phyloP scores from a whole-genome alignment of 2,113 vertebrate genomes.

The Rhinolophus sinicus region DNA sequence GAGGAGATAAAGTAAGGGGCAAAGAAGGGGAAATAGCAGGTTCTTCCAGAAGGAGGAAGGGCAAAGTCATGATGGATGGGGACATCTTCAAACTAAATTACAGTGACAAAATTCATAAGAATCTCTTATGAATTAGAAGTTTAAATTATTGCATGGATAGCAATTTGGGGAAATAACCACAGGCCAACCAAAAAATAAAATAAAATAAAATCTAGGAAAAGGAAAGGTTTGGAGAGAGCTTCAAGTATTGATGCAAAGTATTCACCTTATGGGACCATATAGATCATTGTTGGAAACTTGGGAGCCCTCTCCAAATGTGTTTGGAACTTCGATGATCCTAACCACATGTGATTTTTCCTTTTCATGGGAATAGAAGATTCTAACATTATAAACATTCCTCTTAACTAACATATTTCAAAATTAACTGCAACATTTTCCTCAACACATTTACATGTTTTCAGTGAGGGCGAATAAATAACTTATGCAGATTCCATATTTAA shows the following conservation, averaged over 20 bases:
- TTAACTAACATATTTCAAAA: conserved; percentile 1
- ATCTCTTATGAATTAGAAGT: background rate
- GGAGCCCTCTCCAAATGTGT: background rate
- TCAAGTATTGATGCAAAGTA: background rate
- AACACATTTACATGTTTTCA: conserved; percentile 33
- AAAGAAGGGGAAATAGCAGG: background rate
- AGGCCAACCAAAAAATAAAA: background rate
- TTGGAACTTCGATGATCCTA: background rate
- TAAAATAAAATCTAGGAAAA: background rate
- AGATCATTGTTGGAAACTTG: background rate
- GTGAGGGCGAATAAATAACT: conserved; percentile 31
- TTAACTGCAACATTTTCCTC: background rate
- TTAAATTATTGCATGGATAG: background rate
- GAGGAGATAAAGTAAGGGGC: background rate
- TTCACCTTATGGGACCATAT: background rate
- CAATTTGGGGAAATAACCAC: background rate
- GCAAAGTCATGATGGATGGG: background rate
- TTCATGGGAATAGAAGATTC: background rate
- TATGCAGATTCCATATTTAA: conserved; percentile 13
- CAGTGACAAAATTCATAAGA: background rate
- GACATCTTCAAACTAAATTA: background rate
- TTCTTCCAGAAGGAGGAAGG: background rate
- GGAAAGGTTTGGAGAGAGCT: background rate
- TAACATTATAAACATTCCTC: background rate
- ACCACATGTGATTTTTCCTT: background rate